phyloP scores from a whole-genome alignment of 2,113 vertebrate genomes.

The Microcebus murinus region DNA sequence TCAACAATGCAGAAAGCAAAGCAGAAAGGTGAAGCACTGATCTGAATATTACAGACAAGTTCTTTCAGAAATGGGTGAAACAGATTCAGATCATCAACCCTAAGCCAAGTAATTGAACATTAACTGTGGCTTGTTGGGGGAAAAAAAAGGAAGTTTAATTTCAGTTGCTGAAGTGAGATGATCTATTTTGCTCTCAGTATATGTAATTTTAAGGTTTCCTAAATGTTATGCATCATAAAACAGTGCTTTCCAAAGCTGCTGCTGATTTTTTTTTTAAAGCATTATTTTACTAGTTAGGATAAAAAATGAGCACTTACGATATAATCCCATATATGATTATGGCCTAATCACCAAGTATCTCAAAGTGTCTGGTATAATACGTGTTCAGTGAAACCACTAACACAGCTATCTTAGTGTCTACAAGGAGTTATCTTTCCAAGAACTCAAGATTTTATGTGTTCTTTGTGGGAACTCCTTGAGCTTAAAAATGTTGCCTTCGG shows the following conservation, averaged over 20 bases:
- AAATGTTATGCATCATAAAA: slow-evolving; percentile 29
- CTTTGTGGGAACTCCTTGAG: not conserved
- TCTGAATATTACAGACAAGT: not conserved
- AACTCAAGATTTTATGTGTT: not conserved
- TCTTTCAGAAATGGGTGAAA: not conserved
- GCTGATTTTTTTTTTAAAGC: not conserved
- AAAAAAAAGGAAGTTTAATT: not conserved
- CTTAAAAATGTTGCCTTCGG: slow-evolving; percentile 17
- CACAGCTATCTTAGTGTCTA: slow-evolving; percentile 29
- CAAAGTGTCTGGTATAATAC: slow-evolving; percentile 11
- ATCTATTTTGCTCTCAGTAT: not conserved
- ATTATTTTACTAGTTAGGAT: not conserved
- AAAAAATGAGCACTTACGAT: not conserved
- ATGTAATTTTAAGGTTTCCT: slow-evolving; percentile 31
- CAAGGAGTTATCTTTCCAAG: slow-evolving; percentile 52
- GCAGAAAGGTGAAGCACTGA: not conserved
- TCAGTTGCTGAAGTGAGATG: not conserved
- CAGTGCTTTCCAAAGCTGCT: not conserved
- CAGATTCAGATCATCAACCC: not conserved
- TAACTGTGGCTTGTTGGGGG: not conserved
- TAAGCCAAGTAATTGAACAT: not conserved
- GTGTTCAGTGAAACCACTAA: not conserved
- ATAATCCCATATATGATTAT: not conserved
- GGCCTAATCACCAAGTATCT: not conserved
- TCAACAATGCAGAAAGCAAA: slow-evolving; percentile 34